Percentiles rank a stretch among this genome's conserved stretches.
Evolutionary conservation across 2,888 invertebrate genomes (phyloP).

Genomic region (Frankliniella intonsa): DNA sequence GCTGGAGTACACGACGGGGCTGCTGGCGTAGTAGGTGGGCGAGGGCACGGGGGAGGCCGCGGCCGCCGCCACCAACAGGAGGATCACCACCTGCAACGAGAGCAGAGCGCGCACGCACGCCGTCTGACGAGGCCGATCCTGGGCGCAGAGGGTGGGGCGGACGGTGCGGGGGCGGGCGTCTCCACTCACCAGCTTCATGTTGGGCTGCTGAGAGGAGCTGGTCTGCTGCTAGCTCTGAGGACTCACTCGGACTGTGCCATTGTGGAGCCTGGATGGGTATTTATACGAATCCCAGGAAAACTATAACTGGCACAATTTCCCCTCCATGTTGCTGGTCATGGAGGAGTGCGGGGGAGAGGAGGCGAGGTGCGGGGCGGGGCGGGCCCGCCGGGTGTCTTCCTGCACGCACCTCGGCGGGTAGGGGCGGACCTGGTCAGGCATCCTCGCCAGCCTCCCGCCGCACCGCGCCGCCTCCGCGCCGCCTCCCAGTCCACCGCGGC

Average conservation of each 20-base stretch:
- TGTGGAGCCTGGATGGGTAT: not conserved
- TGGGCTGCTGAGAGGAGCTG: not conserved
- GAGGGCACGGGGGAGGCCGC: not conserved
- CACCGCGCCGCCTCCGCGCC: not conserved
- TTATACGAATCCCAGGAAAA: slow-evolving; percentile 20
- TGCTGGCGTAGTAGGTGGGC: not conserved
- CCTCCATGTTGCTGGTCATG: not conserved
- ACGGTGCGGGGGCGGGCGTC: not conserved
- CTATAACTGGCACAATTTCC: slow-evolving; percentile 20
- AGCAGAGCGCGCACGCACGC: too few relatives aligned
- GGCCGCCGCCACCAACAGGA: not conserved
- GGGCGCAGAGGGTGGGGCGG: not conserved
- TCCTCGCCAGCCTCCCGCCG: not conserved
- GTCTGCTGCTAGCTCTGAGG: not conserved
- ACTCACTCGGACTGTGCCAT: not conserved
- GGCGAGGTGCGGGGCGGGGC: slow-evolving; percentile 19
- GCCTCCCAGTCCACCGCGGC: not conserved
- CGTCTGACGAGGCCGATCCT: too few relatives aligned
- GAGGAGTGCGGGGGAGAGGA: not conserved
- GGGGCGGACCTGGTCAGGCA: too few relatives aligned
- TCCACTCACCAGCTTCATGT: slow-evolving; percentile 20
- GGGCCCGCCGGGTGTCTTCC: slow-evolving; percentile 1
- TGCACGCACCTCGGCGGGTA: not conserved
- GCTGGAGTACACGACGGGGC: slow-evolving; percentile 16
- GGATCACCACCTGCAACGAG: not conserved